phyloP scores from a whole-genome alignment of 2,888 invertebrate species.

The Ophion ellenae region DNA sequence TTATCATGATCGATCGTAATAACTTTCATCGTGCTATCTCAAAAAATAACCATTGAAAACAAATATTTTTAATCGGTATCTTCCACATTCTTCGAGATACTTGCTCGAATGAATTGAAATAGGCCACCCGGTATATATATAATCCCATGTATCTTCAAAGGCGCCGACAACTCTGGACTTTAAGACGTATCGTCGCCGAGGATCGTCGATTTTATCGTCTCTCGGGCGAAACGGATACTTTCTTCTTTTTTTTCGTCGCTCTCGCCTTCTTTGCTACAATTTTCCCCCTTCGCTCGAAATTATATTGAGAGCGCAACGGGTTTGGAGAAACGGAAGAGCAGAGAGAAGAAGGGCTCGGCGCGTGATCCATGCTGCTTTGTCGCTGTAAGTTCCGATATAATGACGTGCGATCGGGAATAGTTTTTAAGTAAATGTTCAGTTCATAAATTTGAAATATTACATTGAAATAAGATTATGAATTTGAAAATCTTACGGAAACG shows the following conservation, averaged over 20 bases:
- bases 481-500: no score
- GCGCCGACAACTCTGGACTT: slow-evolving; percentile 47
- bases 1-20: no score
- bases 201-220: slow-evolving; percentile 72
- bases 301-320: neutral
- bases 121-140: neutral
- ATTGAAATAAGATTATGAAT: no score
- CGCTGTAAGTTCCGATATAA: neutral
- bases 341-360: neutral
- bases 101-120: slow-evolving; percentile 34
- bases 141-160: slow-evolving; percentile 56
- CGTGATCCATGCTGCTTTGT: neutral
- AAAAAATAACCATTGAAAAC: no score
- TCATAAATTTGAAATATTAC: no score
- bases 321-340: neutral
- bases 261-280: slow-evolving; percentile 8
- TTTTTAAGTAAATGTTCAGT: no score
- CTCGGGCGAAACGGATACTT: slow-evolving; percentile 73
- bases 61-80: neutral
- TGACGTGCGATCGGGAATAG: neutral
- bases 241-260: slow-evolving; percentile 53
- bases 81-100: neutral
- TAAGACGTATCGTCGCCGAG: slow-evolving; percentile 58
- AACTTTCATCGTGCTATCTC: no score
- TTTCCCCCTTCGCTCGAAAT: neutral